Evolutionary conservation across 2,113 vertebrate species (phyloP), one percentile per base, ranked within the genome.

Genomic region (Danionella cerebrum): DNA sequence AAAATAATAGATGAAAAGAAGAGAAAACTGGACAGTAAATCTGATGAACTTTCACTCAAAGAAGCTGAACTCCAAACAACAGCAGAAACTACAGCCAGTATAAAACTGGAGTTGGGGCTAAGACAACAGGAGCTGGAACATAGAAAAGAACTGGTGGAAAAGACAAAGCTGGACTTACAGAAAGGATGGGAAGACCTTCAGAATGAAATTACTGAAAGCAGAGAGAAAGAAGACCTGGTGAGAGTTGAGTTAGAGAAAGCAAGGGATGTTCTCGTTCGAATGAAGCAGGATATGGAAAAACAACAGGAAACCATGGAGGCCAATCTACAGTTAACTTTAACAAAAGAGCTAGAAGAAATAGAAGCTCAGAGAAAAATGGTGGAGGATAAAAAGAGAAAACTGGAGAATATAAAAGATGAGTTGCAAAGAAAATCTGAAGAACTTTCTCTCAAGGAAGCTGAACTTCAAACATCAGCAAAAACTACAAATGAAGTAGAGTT

Each of bases 321-420:
- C 25, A 41, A 67, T 44, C 9, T 58, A 59, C 50, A 27, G 31
- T 4, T 25, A 44, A 27, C n/a, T 7, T 35, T 38, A 24, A 11
- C n/a, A 48, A 21, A 11, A 51, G 29, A 69, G n/a, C n/a, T n/a
- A 45, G 11, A 51, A 25, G 21, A 69, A 9, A 31, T 69, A 41
- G 45, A 69, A 13, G 22, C 38, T 39, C 54, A 69, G 10, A 39
- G 13, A 31, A 24, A n/a, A n/a, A n/a, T n/a, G n/a, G n/a, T n/a
- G n/a, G n/a, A n/a, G 53, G 12, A 5, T 1, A 47, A 64, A 18
- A 68, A 63, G 25, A 29, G 18, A 12, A 24, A 14, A 27, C 22
- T 63, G 25, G 53, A 70, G 33, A 47, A 44, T 10, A 16, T 50
- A 25, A 75, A 45, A 48, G 35, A 21, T 35, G 59, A 62, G 54